Evolutionary conservation across 2,797 vertebrate species (phyloP).

Genomic region (Acrocephalus scirpaceus): DNA sequence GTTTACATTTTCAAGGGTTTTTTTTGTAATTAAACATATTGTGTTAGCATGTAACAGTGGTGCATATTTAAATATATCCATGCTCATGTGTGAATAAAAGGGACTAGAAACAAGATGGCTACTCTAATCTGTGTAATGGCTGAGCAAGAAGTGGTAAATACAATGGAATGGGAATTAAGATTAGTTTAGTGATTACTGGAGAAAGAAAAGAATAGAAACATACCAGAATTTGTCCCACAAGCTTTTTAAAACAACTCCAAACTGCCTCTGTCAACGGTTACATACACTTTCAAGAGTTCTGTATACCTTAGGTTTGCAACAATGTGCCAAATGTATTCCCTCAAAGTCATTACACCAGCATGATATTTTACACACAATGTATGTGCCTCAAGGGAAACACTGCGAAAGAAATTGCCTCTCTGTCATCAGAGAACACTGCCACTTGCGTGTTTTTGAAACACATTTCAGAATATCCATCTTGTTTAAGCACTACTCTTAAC

Average conservation of each 20-base stretch:
- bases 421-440: background rate
- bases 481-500: background rate
- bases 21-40: background rate
- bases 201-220: background rate
- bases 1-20: background rate
- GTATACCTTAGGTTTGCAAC: background rate
- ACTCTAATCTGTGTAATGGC: background rate
- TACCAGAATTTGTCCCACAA: background rate
- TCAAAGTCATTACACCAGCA: background rate
- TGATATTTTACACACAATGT: background rate
- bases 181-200: background rate
- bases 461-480: background rate
- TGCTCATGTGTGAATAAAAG: background rate
- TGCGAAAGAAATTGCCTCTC: background rate
- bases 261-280: background rate
- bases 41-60: background rate
- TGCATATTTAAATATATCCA: background rate
- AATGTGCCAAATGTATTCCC: background rate
- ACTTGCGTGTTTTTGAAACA: background rate
- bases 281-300: background rate
- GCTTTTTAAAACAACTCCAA: background rate
- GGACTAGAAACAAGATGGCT: background rate
- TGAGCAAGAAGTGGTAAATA: background rate
- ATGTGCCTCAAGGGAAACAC: background rate
- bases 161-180: background rate